Evolutionary conservation across 2,113 vertebrate genomes (phyloP), one percentile per base, ranked within the genome.

Genomic region (Macrotus californicus): DNA sequence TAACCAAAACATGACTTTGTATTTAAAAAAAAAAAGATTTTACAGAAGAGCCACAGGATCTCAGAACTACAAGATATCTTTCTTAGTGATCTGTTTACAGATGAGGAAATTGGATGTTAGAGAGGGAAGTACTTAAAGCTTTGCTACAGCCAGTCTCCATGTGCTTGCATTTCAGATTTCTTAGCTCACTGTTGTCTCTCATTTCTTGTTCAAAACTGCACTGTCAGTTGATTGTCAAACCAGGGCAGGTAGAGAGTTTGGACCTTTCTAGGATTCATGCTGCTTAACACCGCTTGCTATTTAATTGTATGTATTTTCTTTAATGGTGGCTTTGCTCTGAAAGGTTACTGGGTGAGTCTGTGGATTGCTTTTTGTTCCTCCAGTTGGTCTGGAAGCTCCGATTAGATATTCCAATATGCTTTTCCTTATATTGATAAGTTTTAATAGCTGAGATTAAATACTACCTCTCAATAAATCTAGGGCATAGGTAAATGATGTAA

Each of bases 1-100:
- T 87, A 94, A 72, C 39, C 94, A 67, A 43, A 86, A 84, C 79
- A 79, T 56, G 24, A 88, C 26, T 95, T 96, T 34, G 1, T 91
- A 50, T 69, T 87, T 95, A 52, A 64, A 70, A 43, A 75, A 50
- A 41, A 83, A 77, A 69, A 39, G 24, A 72, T 87, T 90, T 81
- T 61, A 19, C 75, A 59, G 14, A 80, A 81, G 85, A 79, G 54
- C 75, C 72, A 59, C 6, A 73, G 26, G 50, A 36, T 76, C 6
- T 88, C 46, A 88, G 48, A 93, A 69, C n/a, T 89, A 43, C 34
- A 88, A 92, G 52, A 54, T 46, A 52, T 81, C 19, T 77, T 89
- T 67, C 79, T 81, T 86, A 72, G 29, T 82, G 52, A 22, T 56
- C 46, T 87, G 41, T 67, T 93, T 92, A 92, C n/a, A 89, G 82